Base-by-base conservation (phyloP, 2,113 vertebrate species). In the Propithecus coquereli region DNA sequence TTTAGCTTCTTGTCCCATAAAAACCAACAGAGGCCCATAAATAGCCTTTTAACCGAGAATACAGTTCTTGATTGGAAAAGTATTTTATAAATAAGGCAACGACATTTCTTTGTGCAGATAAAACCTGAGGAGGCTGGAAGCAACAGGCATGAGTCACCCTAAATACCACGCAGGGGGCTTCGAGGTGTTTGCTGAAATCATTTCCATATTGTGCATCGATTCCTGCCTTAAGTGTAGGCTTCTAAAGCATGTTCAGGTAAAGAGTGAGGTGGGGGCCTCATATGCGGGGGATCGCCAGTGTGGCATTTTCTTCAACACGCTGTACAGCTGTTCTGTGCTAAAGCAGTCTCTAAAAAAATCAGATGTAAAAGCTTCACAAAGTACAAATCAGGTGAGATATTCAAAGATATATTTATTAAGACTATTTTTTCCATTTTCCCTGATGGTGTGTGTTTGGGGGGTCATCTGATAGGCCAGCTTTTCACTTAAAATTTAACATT, bases 1-100 rank as follows among this genome's bases (percentile, higher is more conserved):
- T 95, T 95, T 97, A 86, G 88, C 92, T 97, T 97, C 76, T 84
- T 90, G 45, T 66, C 92, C 87, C 87, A 74, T 91, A 87, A 96
- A 94, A 77, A 83, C 68, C 82, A 91, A 93, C 43, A 74, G 79
- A 94, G 37, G 84, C 40, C 57, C 70, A 57, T 68, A 91, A 92
- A 74, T 54, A 87, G 71, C 82, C 52, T 82, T 94, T 85, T 93
- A 86, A 95, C 32, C 66, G 47, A 11, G n/a, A 92, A 37, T 79
- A 79, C 25, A 84, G 88, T 76, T 88, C n/a, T 71, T 68, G n/a
- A 34, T 32, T 79, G 70, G 88, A 16, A 88, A 61, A 93, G 11
- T 40, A 32, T 45, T 70, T 70, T 92, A n/a, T 54, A 86, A 95
- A n/a, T 57, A 76, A 91, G 84, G 71, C 65, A 47, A 40, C 9